Conservation (phyloP, 2,888 invertebrate genomes). For the Ormyrus thymus region DNA sequence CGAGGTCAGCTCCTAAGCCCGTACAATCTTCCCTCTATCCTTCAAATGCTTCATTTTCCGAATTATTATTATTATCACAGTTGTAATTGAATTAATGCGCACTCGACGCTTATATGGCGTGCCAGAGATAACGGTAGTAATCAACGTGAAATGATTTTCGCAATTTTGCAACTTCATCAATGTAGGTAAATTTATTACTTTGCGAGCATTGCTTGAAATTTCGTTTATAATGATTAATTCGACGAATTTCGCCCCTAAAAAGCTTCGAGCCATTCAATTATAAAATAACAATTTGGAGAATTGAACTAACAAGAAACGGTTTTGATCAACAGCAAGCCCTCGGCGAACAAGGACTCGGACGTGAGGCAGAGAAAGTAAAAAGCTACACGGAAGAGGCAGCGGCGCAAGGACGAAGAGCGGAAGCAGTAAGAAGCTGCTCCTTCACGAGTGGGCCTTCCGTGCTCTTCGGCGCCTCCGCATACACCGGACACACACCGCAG, state of each 20-base stretch:
- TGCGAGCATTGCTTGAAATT: no score
- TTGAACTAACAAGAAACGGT: not conserved
- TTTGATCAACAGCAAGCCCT: constrained; percentile 67
- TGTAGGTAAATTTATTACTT: no score
- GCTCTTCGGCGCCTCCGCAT: constrained; percentile 1
- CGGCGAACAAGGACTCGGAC: constrained; percentile 73
- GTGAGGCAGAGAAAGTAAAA: constrained; percentile 73
- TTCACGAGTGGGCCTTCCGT: not conserved
- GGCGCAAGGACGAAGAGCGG: constrained; percentile 55
- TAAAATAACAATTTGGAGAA: no score
- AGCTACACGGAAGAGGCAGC: constrained; percentile 47
- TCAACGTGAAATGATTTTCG: no score
- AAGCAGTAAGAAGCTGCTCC: constrained; percentile 20
- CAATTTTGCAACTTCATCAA: no score
- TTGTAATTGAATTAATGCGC: no score
- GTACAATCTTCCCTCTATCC: not conserved
- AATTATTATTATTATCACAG: not conserved
- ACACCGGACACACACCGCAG: constrained; percentile 14
- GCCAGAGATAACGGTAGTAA: no score
- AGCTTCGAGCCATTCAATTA: no score
- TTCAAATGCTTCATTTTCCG: not conserved
- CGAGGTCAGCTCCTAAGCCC: constrained; percentile 5
- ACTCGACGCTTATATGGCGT: no score
- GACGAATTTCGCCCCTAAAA: no score
- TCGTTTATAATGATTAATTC: no score